These are phyloP conservation scores for Drosophila infuscata DNA, from an alignment of 2,888 invertebrate species.

Conservation along the genomic window DNA sequence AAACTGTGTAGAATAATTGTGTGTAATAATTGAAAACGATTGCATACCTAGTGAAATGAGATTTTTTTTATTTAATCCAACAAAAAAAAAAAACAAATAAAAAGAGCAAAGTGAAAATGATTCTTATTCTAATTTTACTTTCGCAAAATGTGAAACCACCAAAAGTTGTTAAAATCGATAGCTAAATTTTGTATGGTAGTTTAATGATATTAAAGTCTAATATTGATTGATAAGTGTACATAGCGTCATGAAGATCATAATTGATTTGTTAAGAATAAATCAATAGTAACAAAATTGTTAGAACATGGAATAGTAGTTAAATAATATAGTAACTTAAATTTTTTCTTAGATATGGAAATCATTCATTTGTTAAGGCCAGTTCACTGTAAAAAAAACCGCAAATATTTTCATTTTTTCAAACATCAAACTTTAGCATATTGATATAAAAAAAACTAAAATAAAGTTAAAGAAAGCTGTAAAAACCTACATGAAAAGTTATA, in stretches of 20 bases:
- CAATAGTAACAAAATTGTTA: no score
- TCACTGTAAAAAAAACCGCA: no score
- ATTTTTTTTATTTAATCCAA: neutral
- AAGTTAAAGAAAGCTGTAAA: neutral
- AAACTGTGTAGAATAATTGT: slow-evolving; percentile 12
- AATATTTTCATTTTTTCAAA: no score
- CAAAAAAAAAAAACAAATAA: neutral
- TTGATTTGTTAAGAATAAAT: neutral
- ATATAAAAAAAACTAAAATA: neutral
- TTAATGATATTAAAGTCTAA: neutral
- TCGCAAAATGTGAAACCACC: neutral
- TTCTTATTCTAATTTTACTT: neutral
- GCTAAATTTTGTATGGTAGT: neutral
- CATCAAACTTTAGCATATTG: neutral
- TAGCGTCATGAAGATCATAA: neutral
- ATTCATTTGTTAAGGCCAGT: neutral
- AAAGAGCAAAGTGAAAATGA: neutral
- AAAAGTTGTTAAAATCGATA: neutral
- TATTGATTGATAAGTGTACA: neutral
- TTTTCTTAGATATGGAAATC: neutral
- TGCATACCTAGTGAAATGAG: neutral
- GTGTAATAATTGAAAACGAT: neutral
- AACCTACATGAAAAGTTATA: neutral
- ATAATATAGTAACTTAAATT: neutral
- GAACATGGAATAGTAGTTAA: no score